Evolutionary conservation across 2,797 vertebrate genomes (phyloP), one percentile per base, ranked within the genome.

Genomic region (Oryzias dopingdopingensis): DNA sequence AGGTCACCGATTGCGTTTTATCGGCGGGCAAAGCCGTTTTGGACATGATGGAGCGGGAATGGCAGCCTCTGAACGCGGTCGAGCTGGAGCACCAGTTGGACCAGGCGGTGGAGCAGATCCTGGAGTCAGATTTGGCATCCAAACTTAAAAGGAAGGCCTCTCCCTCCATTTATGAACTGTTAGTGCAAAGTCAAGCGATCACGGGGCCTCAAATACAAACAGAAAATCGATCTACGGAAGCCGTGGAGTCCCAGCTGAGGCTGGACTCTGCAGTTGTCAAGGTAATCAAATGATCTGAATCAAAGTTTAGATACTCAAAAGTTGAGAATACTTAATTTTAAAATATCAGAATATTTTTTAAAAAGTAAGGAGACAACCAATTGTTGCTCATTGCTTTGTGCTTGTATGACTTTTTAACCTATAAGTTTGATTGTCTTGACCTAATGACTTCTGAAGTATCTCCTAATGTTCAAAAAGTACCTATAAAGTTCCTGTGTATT

Each of bases 31-130:
- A 84, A 3, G 80, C 87, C 52, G 82, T 93, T 54, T 54, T 92
- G 74, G 92, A 93, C 37, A 50, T 89, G 78, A 74, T 91, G 72
- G 90, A 92, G 80, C 76, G 74, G 49, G 91, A 93, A 42, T 92
- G 91, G 90, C 89, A 93, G 77, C 91, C 91, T 4, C 86, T 93
- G 26, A 91, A 89, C 0, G 54, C 84, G 24, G 75, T 52, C 2
- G 92, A 92, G 77, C 77, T 93, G 63, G 92, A 93, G 54, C 90
- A 89, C 67, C 83, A 91, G 29, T 73, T 93, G 67, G 92, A 93
- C 70, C 90, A 89, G 53, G 79, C 89, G 0, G 87, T 93, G 70
- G 91, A 93, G 42, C 85, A 91, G 17, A 65, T 88, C 18, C 62
- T 93, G 45, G 92, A 92, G 71, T 71, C 88, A 1, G 88, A 92